Evolutionary conservation across 2,888 invertebrate species (phyloP).

Genomic region (Girardia tigrina): DNA sequence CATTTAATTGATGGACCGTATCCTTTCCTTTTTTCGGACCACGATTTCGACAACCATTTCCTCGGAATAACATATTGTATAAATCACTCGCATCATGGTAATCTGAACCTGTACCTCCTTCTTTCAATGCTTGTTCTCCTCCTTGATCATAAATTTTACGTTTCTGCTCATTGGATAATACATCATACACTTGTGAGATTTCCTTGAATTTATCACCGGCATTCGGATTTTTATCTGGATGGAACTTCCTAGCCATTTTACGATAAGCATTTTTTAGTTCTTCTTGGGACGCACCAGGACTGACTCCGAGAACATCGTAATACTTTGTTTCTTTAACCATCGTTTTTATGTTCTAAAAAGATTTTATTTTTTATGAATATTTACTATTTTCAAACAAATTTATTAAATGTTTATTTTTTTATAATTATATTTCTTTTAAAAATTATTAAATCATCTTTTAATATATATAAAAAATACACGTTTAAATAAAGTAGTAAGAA

Average conservation of each 20-base stretch:
- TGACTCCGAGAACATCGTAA: constrained; percentile 83
- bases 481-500: no score
- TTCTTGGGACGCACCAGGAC: constrained; percentile 67
- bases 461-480: no score
- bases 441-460: no score
- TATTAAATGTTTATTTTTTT: no score
- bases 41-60: constrained; percentile 49
- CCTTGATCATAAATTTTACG: constrained; percentile 36
- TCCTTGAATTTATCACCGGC: constrained; percentile 61
- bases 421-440: no score
- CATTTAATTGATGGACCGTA: constrained; percentile 69
- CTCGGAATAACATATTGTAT: constrained; percentile 91
- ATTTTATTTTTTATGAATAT: no score
- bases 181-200: constrained; percentile 36
- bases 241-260: constrained; percentile 83
- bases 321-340: constrained; percentile 95
- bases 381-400: no score
- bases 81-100: constrained; percentile 92
- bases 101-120: constrained; percentile 58
- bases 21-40: constrained; percentile 62
- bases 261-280: constrained; percentile 92
- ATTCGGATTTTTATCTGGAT: constrained; percentile 93
- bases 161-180: constrained; percentile 35
- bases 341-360: no score
- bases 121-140: constrained; percentile 58